These are phyloP conservation scores for Branchinecta lynchi DNA, from an alignment of 1,140 invertebrate species.

Conservation along the genomic window DNA sequence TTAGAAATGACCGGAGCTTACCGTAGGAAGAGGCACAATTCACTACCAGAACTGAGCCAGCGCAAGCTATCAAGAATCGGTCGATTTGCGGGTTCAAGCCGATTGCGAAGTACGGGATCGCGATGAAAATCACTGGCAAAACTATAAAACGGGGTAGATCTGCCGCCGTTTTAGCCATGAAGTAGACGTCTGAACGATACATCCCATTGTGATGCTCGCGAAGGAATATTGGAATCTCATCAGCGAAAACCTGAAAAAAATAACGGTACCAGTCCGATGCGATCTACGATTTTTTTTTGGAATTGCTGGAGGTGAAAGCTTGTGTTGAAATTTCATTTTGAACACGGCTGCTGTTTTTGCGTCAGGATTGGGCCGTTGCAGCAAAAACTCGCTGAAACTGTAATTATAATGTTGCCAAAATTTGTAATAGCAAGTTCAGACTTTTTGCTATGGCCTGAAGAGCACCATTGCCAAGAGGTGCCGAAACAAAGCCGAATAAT, in stretches of 20 bases:
- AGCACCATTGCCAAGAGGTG: too few relatives aligned
- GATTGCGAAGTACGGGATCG: slow-evolving; percentile 36
- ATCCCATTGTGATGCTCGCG: slow-evolving; percentile 27
- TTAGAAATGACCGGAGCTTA: slow-evolving; percentile 22
- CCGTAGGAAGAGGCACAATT: slow-evolving; percentile 36
- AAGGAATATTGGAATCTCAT: slow-evolving; percentile 26
- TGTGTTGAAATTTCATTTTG: too few relatives aligned
- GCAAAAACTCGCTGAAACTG: too few relatives aligned
- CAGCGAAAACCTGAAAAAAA: slow-evolving; percentile 23
- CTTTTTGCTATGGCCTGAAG: too few relatives aligned
- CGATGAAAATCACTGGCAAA: slow-evolving; percentile 32
- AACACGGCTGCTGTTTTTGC: too few relatives aligned
- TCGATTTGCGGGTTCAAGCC: slow-evolving; percentile 27
- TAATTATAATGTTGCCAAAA: too few relatives aligned
- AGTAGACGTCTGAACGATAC: slow-evolving; percentile 27
- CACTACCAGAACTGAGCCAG: slow-evolving; percentile 31
- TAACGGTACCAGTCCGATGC: not conserved
- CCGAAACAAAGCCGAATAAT: too few relatives aligned
- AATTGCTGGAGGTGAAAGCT: too few relatives aligned
- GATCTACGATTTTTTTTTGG: too few relatives aligned
- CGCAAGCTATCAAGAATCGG: slow-evolving; percentile 30
- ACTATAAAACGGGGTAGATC: slow-evolving; percentile 32
- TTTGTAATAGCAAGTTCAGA: too few relatives aligned
- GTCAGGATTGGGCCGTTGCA: too few relatives aligned
- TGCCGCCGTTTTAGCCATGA: slow-evolving; percentile 28